A percentile compares a stretch with the other conserved stretches of the same genome.
phyloP scores from a whole-genome alignment of 1,140 invertebrate species.

The Musca vetustissima region DNA sequence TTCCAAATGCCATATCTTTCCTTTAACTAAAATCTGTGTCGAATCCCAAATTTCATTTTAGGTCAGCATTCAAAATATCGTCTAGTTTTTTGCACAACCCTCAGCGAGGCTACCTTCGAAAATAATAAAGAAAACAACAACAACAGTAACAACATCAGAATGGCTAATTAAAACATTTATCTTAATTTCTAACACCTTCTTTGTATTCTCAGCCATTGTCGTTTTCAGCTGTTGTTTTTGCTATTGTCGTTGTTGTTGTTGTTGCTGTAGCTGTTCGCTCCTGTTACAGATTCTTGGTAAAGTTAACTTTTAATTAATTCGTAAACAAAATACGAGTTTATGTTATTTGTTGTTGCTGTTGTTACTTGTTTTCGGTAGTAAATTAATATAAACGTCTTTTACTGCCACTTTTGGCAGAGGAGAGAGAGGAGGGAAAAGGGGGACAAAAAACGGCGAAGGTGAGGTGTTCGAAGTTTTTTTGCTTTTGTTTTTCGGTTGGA shows the following conservation, averaged over 20 bases:
- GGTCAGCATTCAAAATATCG: background rate
- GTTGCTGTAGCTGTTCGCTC: background rate
- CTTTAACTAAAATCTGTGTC: too few relatives aligned
- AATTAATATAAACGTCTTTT: slow-evolving; percentile 31
- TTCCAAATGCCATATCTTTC: too few relatives aligned
- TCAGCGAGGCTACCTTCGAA: background rate
- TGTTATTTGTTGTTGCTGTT: background rate
- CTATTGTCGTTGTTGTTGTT: too few relatives aligned
- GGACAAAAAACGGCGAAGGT: background rate
- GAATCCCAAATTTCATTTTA: slow-evolving; percentile 4
- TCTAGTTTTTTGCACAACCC: background rate
- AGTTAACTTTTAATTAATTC: slow-evolving; percentile 17
- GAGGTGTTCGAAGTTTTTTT: background rate
- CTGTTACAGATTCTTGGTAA: background rate
- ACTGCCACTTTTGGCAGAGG: background rate
- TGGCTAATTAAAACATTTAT: slow-evolving; percentile 55
- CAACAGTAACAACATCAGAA: too few relatives aligned
- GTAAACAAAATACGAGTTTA: slow-evolving; percentile 10
- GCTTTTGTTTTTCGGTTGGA: background rate
- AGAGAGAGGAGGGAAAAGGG: background rate
- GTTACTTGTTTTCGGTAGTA: slow-evolving; percentile 19
- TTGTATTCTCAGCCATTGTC: slow-evolving; percentile 16
- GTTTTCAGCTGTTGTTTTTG: too few relatives aligned
- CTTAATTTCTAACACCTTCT: slow-evolving; percentile 54
- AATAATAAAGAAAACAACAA: slow-evolving; percentile 1